Evolutionary conservation across 2,888 invertebrate genomes (phyloP).

Genomic region (Elmis aenea): DNA sequence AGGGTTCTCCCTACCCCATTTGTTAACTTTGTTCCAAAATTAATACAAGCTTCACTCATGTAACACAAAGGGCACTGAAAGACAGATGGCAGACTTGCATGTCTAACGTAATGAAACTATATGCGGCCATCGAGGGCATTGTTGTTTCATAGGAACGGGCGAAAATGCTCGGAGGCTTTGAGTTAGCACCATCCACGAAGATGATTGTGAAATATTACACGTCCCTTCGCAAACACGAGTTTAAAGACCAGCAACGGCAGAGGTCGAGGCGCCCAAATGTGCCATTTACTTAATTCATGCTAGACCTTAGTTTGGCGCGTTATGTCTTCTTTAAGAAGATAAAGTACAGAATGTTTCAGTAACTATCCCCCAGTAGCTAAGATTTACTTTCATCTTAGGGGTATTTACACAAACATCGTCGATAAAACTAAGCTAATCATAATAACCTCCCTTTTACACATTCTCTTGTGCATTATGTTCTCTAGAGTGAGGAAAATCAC

Average conservation of each 20-base stretch:
- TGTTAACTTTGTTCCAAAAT: no score
- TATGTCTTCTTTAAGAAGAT: conserved; percentile 31
- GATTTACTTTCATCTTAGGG: no score
- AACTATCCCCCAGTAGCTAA: no score
- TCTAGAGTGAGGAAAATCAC: no score
- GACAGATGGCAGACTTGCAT: conserved; percentile 9
- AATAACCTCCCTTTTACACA: no score
- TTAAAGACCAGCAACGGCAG: conserved; percentile 30
- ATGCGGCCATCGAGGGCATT: conserved; percentile 9
- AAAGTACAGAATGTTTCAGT: conserved; percentile 26
- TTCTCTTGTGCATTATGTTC: no score
- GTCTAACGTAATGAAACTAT: conserved; percentile 12
- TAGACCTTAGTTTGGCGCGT: conserved; percentile 26
- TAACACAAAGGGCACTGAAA: no score
- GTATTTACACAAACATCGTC: no score
- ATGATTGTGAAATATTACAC: conserved; percentile 18
- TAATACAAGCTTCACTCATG: no score
- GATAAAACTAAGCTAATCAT: no score
- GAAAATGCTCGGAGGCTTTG: conserved; percentile 13
- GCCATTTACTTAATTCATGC: conserved; percentile 33
- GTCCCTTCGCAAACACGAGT: conserved; percentile 15
- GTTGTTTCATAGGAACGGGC: conserved; percentile 10
- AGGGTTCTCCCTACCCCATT: no score
- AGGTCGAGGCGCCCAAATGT: conserved; percentile 31
- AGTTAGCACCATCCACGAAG: conserved; percentile 12